A percentile compares a stretch with the other conserved stretches of the same genome.
Evolutionary conservation across 2,888 invertebrate genomes (phyloP).

Genomic region (Drosophila pseudotalamancana): DNA sequence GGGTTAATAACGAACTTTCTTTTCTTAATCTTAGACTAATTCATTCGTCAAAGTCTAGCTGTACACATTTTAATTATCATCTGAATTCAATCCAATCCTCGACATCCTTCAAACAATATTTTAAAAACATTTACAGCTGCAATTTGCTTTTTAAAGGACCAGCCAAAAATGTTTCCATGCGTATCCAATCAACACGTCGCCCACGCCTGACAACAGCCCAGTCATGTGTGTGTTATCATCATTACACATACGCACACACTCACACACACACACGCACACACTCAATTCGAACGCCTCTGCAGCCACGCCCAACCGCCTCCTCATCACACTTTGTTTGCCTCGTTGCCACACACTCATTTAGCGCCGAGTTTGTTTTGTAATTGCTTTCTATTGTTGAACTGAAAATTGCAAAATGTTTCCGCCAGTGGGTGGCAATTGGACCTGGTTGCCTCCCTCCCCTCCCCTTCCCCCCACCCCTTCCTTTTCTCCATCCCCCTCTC

Average conservation of each 20-base stretch:
- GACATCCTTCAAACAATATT: background rate
- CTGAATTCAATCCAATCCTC: too few species aligned
- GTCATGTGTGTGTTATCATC: constrained; percentile 41
- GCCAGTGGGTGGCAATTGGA: background rate
- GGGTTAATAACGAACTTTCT: too few species aligned
- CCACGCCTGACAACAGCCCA: constrained; percentile 46
- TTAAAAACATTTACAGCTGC: background rate
- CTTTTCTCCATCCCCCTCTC: constrained; percentile 12
- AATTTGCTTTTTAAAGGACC: background rate
- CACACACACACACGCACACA: background rate
- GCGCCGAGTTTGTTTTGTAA: constrained; percentile 73
- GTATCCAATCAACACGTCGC: constrained; percentile 58
- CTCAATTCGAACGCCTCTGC: background rate
- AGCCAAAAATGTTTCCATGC: constrained; percentile 26
- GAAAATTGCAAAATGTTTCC: constrained; percentile 73
- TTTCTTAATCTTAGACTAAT: too few species aligned
- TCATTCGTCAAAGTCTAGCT: too few species aligned
- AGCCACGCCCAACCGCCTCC: constrained; percentile 6
- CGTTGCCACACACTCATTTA: constrained; percentile 73
- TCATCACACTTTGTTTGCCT: constrained; percentile 60
- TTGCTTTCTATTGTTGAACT: constrained; percentile 75
- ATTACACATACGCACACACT: constrained; percentile 10
- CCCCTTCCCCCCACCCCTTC: background rate
- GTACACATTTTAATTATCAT: too few species aligned
- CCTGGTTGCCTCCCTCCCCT: background rate